phyloP scores from a whole-genome alignment of 2,797 vertebrate genomes.

The Numenius phaeopus region DNA sequence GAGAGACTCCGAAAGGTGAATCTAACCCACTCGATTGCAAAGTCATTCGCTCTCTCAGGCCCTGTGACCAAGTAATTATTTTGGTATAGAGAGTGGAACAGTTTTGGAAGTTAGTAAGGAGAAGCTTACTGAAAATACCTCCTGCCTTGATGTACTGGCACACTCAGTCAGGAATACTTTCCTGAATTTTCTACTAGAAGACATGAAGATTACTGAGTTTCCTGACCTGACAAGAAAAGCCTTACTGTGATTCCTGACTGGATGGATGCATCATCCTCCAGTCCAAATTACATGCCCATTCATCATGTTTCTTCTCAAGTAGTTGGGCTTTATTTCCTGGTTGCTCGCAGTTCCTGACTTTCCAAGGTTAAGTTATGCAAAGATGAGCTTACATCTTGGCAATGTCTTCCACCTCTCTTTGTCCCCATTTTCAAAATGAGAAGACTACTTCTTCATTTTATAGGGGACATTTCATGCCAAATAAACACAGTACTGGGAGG shows the following conservation, averaged over 20 bases:
- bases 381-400: background rate
- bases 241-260: background rate
- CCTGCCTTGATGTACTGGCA: background rate
- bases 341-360: background rate
- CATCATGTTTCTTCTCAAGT: background rate
- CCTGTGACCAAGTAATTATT: background rate
- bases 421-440: conserved; percentile 1
- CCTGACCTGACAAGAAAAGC: background rate
- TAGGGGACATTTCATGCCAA: background rate
- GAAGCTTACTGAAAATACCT: background rate
- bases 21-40: background rate
- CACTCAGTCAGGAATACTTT: background rate
- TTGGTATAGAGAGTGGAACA: background rate
- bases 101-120: background rate
- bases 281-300: background rate
- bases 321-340: background rate
- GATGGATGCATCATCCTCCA: background rate
- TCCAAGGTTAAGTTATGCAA: conserved; percentile 8
- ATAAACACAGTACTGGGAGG: background rate
- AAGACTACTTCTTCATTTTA: background rate
- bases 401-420: background rate
- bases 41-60: background rate
- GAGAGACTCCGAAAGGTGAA: background rate
- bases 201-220: rapidly evolving
- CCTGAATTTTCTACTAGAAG: background rate